These are phyloP conservation scores for Drosophila burlai DNA, from an alignment of 1,140 invertebrate species.

Conservation along the genomic window DNA sequence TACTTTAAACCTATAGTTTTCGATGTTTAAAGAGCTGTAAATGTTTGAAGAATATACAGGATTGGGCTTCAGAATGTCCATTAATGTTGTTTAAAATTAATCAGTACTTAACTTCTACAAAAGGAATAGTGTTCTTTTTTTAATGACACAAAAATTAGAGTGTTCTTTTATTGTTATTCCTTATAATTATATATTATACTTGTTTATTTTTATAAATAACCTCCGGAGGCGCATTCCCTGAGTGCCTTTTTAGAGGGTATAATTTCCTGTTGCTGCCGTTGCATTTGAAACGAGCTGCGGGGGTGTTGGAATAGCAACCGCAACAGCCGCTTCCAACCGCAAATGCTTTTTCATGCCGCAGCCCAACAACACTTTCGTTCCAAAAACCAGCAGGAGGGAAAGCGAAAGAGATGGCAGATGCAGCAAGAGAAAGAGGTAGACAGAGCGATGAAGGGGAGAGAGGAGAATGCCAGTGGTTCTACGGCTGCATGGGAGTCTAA, in stretches of 20 bases:
- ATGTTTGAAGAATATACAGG: neutral
- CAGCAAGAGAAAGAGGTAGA: neutral
- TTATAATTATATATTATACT: neutral
- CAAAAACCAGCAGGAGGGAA: constrained; percentile 17
- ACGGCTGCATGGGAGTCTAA: constrained; percentile 7
- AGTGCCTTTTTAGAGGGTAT: constrained; percentile 9
- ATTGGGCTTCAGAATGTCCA: neutral
- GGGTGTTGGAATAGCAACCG: constrained; percentile 39
- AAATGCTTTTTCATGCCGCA: constrained; percentile 59
- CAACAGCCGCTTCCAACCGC: constrained; percentile 60
- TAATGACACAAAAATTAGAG: neutral
- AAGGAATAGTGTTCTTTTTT: neutral
- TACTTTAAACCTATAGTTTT: constrained; percentile 19
- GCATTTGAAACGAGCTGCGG: constrained; percentile 31
- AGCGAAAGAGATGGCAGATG: neutral
- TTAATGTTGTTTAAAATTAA: neutral
- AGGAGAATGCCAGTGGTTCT: too few relatives aligned
- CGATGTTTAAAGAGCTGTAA: neutral
- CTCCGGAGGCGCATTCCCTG: neutral
- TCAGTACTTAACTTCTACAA: neutral
- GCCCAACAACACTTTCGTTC: constrained; percentile 34
- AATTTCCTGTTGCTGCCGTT: constrained; percentile 28
- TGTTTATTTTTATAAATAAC: neutral
- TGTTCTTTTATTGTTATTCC: too few relatives aligned
- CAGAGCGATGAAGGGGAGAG: neutral